A percentile compares a stretch with the other conserved stretches of the same genome.
These are phyloP conservation scores for Caenorhabditis briggsae DNA, from an alignment of 1,140 invertebrate species.

Conservation along the genomic window DNA sequence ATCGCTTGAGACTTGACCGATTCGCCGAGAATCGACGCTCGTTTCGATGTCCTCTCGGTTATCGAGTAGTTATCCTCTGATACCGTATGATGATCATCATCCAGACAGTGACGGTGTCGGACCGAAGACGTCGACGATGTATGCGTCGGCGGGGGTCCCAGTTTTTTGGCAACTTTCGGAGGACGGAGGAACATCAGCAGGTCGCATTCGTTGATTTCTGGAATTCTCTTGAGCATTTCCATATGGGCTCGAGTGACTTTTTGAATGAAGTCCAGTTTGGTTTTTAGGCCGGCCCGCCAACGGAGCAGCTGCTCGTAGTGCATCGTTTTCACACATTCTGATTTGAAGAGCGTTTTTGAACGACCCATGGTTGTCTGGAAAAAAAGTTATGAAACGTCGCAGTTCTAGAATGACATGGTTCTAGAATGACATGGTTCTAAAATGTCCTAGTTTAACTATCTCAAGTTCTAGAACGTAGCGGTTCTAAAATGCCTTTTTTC, in stretches of 20 bases:
- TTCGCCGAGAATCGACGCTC: conserved; percentile 7
- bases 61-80: conserved; percentile 24
- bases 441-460: too few species aligned
- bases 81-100: conserved; percentile 36
- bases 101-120: background rate
- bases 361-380: background rate
- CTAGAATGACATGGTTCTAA: too few species aligned
- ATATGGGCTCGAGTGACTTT: conserved; percentile 24
- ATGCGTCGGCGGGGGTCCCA: background rate
- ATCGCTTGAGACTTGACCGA: background rate
- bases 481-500: too few species aligned
- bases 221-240: conserved; percentile 9
- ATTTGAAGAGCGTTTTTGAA: background rate
- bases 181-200: conserved; percentile 18
- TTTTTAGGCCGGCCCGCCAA: conserved; percentile 14
- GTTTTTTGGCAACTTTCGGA: background rate
- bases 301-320: conserved; percentile 29
- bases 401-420: too few species aligned
- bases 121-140: conserved; percentile 23
- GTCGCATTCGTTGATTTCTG: background rate
- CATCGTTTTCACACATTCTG: conserved; percentile 31
- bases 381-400: too few species aligned
- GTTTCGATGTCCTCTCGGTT: conserved; percentile 27
- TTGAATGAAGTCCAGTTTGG: conserved; percentile 29
- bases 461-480: too few species aligned